These are phyloP conservation scores for Epinephelus malabaricus DNA, from an alignment of 2,797 vertebrate species.

Conservation along the genomic window DNA sequence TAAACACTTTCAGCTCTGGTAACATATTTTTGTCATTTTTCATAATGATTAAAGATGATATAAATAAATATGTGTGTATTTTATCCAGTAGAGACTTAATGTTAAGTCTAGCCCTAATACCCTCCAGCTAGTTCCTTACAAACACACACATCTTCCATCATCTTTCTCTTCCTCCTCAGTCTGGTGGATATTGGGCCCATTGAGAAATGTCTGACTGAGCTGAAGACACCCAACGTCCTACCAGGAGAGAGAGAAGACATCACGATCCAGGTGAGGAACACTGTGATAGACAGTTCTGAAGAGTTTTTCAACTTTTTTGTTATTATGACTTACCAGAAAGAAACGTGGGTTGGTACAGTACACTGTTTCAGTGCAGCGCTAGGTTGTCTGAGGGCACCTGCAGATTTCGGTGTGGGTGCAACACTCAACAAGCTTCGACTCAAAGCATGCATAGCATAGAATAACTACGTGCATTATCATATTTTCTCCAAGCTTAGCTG, in stretches of 20 bases:
- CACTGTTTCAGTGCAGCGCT: conserved; percentile 37
- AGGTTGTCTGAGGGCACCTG: conserved; percentile 61
- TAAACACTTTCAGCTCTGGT: not conserved
- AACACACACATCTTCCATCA: conserved; percentile 3
- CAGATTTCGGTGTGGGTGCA: conserved; percentile 68
- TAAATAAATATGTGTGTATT: conserved; percentile 33
- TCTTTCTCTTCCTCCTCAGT: conserved; percentile 79
- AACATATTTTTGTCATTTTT: conserved; percentile 10
- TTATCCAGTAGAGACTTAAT: conserved; percentile 20
- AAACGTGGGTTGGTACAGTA: conserved; percentile 49
- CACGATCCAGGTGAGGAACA: conserved; percentile 90
- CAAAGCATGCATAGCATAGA: conserved; percentile 18
- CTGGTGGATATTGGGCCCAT: conserved; percentile 84
- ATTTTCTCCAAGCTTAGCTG: not conserved
- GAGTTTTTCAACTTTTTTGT: conserved; percentile 37
- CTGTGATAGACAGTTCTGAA: conserved; percentile 44
- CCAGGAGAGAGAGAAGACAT: conserved; percentile 83
- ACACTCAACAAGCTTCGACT: conserved; percentile 54
- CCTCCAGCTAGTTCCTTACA: conserved; percentile 14
- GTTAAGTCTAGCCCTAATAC: conserved; percentile 25
- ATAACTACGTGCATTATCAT: not conserved
- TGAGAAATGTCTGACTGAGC: conserved; percentile 87
- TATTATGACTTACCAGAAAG: conserved; percentile 43
- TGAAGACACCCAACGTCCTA: conserved; percentile 82
- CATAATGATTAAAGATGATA: conserved; percentile 2